Evolutionary conservation across 2,113 vertebrate species (phyloP), one percentile per base, ranked within the genome.

Genomic region (Rhodinocichla rosea): DNA sequence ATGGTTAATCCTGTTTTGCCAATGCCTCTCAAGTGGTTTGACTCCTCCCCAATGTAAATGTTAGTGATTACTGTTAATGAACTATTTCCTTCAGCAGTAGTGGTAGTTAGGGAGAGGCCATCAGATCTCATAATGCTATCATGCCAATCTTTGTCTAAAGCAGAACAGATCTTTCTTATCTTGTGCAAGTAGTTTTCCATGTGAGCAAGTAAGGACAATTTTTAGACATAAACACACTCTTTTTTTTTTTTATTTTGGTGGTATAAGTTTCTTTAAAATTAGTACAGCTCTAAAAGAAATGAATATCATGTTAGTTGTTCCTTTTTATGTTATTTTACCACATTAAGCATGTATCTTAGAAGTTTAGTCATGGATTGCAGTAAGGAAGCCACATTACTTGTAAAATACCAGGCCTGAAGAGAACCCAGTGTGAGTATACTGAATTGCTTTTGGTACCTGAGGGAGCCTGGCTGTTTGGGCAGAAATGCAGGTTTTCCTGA

Each of bases 1-100:
- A 20, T 64, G 73, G 71, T 57, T 97, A 94, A 97, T 96, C 92
- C 80, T 90, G 68, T 96, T 96, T 93, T 83, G 64, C 57, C 94
- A 87, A 40, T 93, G 90, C 60, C 44, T 83, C 80, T 81, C 47
- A 78, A 88, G 44, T 77, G 68, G 64, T 86, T 94, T 78, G 82
- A 60, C 18, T 40, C 56, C n/a, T 32, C 64, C 28, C 1, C 78
- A 11, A 23, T 40, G 39, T 37, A 60, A 57, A 57, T 76, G 57
- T 47, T 87, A 37, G 49, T 45, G 33, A 92, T 90, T 86, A 67
- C 52, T 47, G 55, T 57, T 90, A 83, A 85, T 74, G 75, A 67
- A 50, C 50, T 70, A 1, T 86, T 91, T 79, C 49, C 70, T 91
- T 52, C 56, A 42, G 79, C 5, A 70, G 21, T 7, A 71, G 44